Conservation (phyloP, 2,888 invertebrate genomes). For the Autographa pulchrina region DNA sequence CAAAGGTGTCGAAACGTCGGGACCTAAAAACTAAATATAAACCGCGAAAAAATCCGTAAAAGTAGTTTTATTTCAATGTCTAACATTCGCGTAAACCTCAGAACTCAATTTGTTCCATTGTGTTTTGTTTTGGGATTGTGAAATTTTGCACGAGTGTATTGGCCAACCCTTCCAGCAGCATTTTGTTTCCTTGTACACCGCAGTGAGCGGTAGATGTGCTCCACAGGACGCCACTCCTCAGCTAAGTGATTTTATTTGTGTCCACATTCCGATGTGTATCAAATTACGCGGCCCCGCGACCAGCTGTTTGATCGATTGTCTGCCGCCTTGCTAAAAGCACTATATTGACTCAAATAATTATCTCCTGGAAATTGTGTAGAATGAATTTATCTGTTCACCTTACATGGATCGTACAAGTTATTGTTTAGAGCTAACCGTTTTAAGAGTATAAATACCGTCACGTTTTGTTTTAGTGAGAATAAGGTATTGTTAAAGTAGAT, state of each 20-base stretch:
- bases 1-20: too few species aligned
- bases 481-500: background rate
- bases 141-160: conserved; percentile 23
- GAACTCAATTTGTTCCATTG: background rate
- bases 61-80: too few species aligned
- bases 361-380: conserved; percentile 58
- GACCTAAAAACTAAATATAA: too few species aligned
- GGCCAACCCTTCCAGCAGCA: conserved; percentile 51
- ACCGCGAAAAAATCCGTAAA: too few species aligned
- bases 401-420: conserved; percentile 41
- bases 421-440: conserved; percentile 22
- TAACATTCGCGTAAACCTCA: too few species aligned
- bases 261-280: conserved; percentile 88
- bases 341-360: conserved; percentile 78
- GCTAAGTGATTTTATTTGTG: conserved; percentile 89
- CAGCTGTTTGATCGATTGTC: conserved; percentile 87
- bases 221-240: conserved; percentile 85
- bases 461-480: conserved; percentile 12
- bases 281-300: conserved; percentile 83
- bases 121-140: conserved; percentile 11
- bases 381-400: conserved; percentile 46
- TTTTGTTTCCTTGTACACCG: conserved; percentile 60
- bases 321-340: conserved; percentile 79
- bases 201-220: conserved; percentile 80
- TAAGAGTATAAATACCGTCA: conserved; percentile 7